These are phyloP conservation scores for Vireo griseus DNA, from an alignment of 2,797 vertebrate genomes.

Conservation along the genomic window DNA sequence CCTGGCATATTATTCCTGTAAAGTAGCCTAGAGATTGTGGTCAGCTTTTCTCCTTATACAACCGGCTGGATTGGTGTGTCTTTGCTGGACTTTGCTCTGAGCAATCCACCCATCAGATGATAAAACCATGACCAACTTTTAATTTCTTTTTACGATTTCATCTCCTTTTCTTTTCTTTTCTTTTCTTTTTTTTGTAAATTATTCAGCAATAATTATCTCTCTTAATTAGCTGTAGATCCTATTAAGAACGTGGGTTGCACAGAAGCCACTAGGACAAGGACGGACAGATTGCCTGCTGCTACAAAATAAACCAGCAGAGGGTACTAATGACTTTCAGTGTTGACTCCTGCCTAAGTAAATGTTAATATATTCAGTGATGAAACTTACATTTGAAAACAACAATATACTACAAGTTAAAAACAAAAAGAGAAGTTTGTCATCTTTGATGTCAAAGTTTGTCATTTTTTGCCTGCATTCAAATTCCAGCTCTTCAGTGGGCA, in stretches of 20 bases:
- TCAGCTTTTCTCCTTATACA: background rate
- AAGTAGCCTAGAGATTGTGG: background rate
- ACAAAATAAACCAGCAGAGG: constrained; percentile 60
- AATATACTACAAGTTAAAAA: background rate
- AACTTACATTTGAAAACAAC: background rate
- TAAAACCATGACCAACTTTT: background rate
- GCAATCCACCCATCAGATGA: background rate
- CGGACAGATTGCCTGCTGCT: background rate
- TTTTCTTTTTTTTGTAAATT: background rate
- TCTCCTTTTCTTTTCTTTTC: no score
- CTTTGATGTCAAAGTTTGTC: background rate
- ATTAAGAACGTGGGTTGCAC: background rate
- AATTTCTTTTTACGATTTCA: background rate
- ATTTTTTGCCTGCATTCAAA: background rate
- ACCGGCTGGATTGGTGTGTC: background rate
- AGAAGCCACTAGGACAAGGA: background rate
- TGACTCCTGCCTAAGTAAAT: constrained; percentile 16
- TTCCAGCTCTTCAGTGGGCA: background rate
- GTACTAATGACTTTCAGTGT: constrained; percentile 53
- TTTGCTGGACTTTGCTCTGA: background rate
- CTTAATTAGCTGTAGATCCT: background rate
- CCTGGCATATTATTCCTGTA: background rate
- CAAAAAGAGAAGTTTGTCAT: background rate
- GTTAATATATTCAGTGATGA: background rate
- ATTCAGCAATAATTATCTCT: background rate